Evolutionary conservation across 2,113 vertebrate genomes (phyloP).

Genomic region (Daubentonia madagascariensis): DNA sequence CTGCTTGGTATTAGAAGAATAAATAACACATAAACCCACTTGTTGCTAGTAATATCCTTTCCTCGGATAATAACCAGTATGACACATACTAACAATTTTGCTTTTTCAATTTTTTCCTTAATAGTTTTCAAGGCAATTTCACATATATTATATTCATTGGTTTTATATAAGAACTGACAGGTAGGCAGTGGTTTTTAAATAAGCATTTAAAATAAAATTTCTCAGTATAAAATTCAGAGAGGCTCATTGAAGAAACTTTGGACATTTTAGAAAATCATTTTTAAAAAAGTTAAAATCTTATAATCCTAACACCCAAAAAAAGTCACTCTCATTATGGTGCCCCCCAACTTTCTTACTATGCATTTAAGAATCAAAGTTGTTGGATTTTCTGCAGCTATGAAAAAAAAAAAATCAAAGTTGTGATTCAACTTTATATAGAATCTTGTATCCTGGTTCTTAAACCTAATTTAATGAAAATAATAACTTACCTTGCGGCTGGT

Average conservation of each 20-base stretch:
- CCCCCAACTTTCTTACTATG: background rate
- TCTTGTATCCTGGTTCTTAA: background rate
- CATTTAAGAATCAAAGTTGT: background rate
- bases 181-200: background rate
- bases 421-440: background rate
- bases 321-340: background rate
- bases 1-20: background rate
- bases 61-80: background rate
- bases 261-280: background rate
- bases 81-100: background rate
- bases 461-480: background rate
- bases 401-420: background rate
- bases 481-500: background rate
- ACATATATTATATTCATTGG: background rate
- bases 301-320: background rate
- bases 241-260: background rate
- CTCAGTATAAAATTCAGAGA: background rate
- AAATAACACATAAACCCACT: background rate
- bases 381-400: too few species aligned
- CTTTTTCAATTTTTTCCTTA: background rate
- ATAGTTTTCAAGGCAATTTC: constrained; percentile 1
- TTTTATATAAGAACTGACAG: background rate
- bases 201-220: background rate
- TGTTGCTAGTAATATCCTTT: background rate
- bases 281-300: background rate